These are phyloP conservation scores for Sula dactylatra DNA, from an alignment of 2,113 vertebrate species.

Conservation along the genomic window DNA sequence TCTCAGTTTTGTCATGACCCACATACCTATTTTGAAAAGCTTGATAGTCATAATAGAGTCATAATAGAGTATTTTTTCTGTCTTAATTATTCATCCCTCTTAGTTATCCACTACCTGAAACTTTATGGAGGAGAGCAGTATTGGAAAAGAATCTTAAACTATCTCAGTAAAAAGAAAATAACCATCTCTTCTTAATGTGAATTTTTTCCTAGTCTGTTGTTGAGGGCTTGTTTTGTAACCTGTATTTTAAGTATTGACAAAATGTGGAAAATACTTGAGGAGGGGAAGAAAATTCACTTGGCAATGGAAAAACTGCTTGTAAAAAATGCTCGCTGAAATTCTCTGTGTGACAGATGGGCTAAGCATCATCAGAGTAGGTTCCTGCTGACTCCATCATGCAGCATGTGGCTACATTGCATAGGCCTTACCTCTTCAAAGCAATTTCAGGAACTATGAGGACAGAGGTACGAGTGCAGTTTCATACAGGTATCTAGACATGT, in stretches of 20 bases:
- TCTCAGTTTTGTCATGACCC: neutral
- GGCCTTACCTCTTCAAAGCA: constrained; percentile 5
- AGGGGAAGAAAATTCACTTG: neutral
- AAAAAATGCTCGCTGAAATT: neutral
- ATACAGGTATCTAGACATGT: neutral
- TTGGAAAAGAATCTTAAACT: neutral
- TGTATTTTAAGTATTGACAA: neutral
- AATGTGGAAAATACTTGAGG: neutral
- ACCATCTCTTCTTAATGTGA: neutral
- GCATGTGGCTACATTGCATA: neutral
- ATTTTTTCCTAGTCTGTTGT: neutral
- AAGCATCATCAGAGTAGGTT: neutral
- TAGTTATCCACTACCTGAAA: neutral
- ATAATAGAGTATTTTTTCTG: neutral
- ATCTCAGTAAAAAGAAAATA: neutral
- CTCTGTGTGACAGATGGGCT: constrained; percentile 46
- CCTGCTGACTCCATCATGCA: constrained; percentile 9
- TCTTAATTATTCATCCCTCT: neutral
- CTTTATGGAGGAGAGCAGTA: neutral
- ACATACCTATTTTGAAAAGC: neutral
- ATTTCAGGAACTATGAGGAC: neutral
- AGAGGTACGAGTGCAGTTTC: neutral
- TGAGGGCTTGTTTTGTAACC: neutral
- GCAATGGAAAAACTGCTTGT: constrained; percentile 2
- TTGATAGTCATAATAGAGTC: neutral